These are phyloP conservation scores for Barnardius zonarius DNA, from an alignment of 2,113 vertebrate genomes.

Conservation along the genomic window DNA sequence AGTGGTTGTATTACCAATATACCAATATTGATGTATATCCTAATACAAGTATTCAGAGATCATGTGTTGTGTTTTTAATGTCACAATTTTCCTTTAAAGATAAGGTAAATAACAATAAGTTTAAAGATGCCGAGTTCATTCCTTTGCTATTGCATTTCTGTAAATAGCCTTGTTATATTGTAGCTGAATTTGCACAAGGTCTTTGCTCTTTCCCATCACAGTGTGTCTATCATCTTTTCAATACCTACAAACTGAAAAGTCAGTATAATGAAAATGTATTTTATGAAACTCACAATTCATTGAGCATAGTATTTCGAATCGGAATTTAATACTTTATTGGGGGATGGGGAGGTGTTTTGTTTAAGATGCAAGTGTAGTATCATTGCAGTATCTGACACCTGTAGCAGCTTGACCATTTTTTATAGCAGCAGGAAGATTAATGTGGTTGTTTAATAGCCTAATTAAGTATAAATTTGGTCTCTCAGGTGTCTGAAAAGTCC, in stretches of 20 bases:
- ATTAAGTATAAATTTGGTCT: constrained; percentile 62
- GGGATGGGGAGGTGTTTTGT: neutral
- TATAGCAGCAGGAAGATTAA: constrained; percentile 62
- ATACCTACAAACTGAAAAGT: neutral
- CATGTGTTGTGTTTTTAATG: neutral
- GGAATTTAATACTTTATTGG: neutral
- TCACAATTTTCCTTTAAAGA: neutral
- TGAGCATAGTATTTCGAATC: neutral
- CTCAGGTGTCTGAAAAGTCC: constrained; percentile 61
- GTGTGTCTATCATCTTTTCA: neutral
- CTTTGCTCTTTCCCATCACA: neutral
- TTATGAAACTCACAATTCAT: neutral
- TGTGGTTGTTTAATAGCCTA: constrained; percentile 59
- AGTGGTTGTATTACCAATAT: neutral
- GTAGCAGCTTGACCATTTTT: constrained; percentile 53
- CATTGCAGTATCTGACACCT: constrained; percentile 23
- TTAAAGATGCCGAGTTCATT: neutral
- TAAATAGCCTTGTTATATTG: neutral
- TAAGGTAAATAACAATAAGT: neutral
- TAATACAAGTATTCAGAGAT: neutral
- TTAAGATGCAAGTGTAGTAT: constrained; percentile 24
- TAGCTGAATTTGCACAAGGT: neutral
- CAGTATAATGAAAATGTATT: neutral
- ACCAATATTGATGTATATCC: neutral
- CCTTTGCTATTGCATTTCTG: neutral